These are phyloP conservation scores for Chelidonichthys spinosus DNA, from an alignment of 2,797 vertebrate species.

Conservation along the genomic window DNA sequence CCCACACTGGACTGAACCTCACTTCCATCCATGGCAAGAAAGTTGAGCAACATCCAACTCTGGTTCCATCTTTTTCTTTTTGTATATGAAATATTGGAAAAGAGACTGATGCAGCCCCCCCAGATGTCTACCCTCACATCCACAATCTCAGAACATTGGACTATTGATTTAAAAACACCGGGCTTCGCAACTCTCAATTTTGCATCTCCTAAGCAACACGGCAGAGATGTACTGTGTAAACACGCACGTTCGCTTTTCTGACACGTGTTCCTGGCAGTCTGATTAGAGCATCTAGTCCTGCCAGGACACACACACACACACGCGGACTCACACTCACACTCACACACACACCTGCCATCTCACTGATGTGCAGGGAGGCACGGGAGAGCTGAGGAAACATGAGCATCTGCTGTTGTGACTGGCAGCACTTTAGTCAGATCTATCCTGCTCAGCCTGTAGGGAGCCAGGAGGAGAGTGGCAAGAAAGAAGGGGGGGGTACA, in stretches of 20 bases:
- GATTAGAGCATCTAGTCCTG: constrained; percentile 58
- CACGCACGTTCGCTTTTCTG: constrained; percentile 34
- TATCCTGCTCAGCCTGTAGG: constrained; percentile 67
- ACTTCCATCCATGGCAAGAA: neutral
- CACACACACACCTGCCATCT: constrained; percentile 68
- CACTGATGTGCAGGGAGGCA: constrained; percentile 70
- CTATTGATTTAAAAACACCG: neutral
- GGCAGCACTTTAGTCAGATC: constrained; percentile 82
- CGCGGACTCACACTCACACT: constrained; percentile 36
- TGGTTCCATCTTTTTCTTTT: too few relatives aligned
- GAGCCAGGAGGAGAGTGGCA: constrained; percentile 59
- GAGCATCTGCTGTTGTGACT: constrained; percentile 84
- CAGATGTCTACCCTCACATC: neutral
- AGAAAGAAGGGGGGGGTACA: constrained; percentile 18
- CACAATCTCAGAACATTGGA: constrained; percentile 22
- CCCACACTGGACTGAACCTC: neutral
- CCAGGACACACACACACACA: constrained; percentile 50
- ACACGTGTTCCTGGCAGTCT: constrained; percentile 52
- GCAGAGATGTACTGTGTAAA: constrained; percentile 36
- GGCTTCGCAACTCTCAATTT: constrained; percentile 7
- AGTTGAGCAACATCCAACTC: neutral
- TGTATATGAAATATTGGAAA: neutral
- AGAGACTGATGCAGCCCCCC: neutral
- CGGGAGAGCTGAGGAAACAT: constrained; percentile 72
- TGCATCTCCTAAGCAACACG: constrained; percentile 9